Evolutionary conservation across 2,113 vertebrate genomes (phyloP).

Genomic region (Taxidea taxus): DNA sequence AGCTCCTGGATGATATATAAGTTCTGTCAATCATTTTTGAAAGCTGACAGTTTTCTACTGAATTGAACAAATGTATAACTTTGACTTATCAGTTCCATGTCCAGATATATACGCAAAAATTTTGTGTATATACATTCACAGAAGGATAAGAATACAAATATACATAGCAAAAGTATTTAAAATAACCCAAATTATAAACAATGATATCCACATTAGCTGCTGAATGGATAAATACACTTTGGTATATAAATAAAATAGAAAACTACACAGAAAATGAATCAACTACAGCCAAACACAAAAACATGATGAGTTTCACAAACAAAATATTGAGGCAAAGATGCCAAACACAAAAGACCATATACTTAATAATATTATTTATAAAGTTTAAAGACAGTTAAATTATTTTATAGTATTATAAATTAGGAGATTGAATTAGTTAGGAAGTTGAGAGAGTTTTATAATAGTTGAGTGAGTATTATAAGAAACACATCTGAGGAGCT

Average conservation of each 20-base stretch:
- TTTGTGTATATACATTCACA: neutral
- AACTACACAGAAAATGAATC: neutral
- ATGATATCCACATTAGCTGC: neutral
- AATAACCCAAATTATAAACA: neutral
- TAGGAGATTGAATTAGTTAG: neutral
- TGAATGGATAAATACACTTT: neutral
- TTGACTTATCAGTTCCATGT: neutral
- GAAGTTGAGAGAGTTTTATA: neutral
- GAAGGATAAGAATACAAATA: neutral
- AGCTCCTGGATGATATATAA: neutral
- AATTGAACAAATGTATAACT: neutral
- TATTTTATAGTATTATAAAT: neutral
- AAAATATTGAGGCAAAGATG: neutral
- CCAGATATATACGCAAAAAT: neutral
- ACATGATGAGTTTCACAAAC: neutral
- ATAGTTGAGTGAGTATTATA: neutral
- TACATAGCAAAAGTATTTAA: neutral
- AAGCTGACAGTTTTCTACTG: neutral
- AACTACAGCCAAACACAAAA: neutral
- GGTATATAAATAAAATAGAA: neutral
- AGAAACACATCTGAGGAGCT: neutral
- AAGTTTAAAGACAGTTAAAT: neutral
- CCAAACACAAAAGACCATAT: neutral
- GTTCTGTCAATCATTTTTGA: neutral
- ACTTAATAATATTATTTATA: neutral